phyloP scores from a whole-genome alignment of 2,797 vertebrate species.

The Kryptopterus vitreolus region DNA sequence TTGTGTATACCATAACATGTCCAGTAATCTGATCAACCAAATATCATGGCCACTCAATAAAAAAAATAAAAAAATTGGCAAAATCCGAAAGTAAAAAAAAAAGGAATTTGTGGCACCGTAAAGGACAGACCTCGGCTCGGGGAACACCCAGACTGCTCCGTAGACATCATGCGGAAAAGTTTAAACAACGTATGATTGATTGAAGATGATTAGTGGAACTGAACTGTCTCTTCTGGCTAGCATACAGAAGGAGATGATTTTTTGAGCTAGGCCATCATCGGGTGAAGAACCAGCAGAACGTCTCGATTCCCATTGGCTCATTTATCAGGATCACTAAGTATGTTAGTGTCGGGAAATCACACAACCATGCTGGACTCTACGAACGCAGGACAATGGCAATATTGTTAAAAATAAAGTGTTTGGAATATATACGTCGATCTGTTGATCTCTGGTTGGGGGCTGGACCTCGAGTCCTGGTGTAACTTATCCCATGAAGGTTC shows the following conservation, averaged over 20 bases:
- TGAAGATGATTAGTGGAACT: not conserved
- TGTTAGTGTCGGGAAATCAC: not conserved
- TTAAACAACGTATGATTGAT: not conserved
- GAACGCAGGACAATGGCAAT: not conserved
- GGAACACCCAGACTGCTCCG: not conserved
- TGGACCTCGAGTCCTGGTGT: constrained; percentile 53
- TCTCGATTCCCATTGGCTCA: not conserved
- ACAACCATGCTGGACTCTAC: not conserved
- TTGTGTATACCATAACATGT: not conserved
- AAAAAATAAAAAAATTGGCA: not conserved
- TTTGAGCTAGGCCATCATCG: not conserved
- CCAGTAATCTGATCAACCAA: not conserved
- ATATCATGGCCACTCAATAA: constrained; percentile 9
- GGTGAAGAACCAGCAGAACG: constrained; percentile 4
- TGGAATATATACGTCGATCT: not conserved
- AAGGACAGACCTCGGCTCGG: not conserved
- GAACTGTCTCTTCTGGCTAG: not conserved
- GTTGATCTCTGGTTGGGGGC: constrained; percentile 13
- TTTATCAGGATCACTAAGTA: not conserved
- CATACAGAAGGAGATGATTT: not conserved
- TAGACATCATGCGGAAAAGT: not conserved
- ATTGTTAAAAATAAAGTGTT: constrained; percentile 8
- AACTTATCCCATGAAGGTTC: constrained; percentile 32
- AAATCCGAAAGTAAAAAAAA: not conserved
- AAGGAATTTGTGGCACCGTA: not conserved